Percentiles rank a stretch among this genome's conserved stretches.
Conservation (phyloP, 1,140 invertebrate genomes). For the Drosophila littoralis region DNA sequence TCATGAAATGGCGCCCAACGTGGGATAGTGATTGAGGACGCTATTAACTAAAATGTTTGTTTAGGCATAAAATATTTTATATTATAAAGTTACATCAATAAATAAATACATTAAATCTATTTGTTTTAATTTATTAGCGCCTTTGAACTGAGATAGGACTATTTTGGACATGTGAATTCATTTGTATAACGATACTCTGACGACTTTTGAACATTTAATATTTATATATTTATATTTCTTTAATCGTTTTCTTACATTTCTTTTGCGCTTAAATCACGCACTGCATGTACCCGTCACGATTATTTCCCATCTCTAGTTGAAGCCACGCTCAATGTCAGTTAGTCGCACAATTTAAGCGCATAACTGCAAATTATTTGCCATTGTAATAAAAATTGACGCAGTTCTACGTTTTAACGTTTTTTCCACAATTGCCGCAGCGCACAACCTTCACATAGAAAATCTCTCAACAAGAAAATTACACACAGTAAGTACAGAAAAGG, state of each 20-base stretch:
- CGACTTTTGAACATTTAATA: not conserved
- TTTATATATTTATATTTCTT: not conserved
- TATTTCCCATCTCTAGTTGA: not conserved
- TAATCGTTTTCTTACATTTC: no score
- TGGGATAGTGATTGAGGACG: not conserved
- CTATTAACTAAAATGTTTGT: not conserved
- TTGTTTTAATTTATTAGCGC: no score
- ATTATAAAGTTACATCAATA: no score
- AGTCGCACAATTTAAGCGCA: constrained; percentile 58
- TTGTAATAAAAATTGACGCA: constrained; percentile 57
- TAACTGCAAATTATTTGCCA: constrained; percentile 79
- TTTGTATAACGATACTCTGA: no score
- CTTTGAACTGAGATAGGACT: no score
- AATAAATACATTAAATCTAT: no score
- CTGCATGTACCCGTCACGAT: not conserved
- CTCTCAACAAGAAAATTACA: constrained; percentile 84
- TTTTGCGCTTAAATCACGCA: not conserved
- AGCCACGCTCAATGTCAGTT: constrained; percentile 65
- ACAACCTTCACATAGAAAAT: constrained; percentile 84
- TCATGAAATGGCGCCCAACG: constrained; percentile 10
- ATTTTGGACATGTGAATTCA: no score
- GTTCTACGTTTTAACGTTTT: constrained; percentile 30
- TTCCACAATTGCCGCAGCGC: constrained; percentile 49
- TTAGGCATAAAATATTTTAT: not conserved
- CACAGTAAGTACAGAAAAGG: constrained; percentile 8